Conservation (phyloP, 2,888 invertebrate genomes). For the Eumerus sabulonum region DNA sequence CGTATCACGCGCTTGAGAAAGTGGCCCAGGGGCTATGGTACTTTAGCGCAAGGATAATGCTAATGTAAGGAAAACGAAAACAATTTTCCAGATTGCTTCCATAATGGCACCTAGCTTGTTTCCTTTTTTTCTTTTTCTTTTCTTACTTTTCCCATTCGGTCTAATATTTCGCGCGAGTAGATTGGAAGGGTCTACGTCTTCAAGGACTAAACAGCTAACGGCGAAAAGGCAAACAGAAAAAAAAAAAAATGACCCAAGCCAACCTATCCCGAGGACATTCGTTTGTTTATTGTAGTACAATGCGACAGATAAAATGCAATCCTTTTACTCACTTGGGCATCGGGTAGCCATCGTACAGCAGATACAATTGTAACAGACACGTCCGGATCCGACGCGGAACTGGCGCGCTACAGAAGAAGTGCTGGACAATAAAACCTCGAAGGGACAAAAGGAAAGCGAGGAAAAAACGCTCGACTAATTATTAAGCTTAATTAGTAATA, state of each 20-base stretch:
- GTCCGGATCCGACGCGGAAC: constrained; percentile 48
- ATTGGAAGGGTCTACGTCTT: constrained; percentile 46
- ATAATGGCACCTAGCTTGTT: constrained; percentile 66
- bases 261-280: constrained; percentile 60
- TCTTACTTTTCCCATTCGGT: neutral
- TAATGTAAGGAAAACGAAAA: constrained; percentile 66
- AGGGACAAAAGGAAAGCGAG: constrained; percentile 16
- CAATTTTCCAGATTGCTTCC: constrained; percentile 67
- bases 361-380: constrained; percentile 67
- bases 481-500: constrained; percentile 69
- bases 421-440: no score
- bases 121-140: constrained; percentile 23
- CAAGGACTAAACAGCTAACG: constrained; percentile 42
- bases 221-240: constrained; percentile 20
- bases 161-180: constrained; percentile 1
- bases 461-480: constrained; percentile 64
- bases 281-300: constrained; percentile 63
- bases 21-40: constrained; percentile 58
- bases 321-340: constrained; percentile 33
- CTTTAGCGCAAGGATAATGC: constrained; percentile 67
- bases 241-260: constrained; percentile 25
- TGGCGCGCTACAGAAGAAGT: constrained; percentile 16
- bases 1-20: neutral
- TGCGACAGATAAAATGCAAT: constrained; percentile 68
- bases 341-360: constrained; percentile 24